Evolutionary conservation across 92 coral and sea anemone species (phyloP).

Genomic region (Paramuricea clavata): DNA sequence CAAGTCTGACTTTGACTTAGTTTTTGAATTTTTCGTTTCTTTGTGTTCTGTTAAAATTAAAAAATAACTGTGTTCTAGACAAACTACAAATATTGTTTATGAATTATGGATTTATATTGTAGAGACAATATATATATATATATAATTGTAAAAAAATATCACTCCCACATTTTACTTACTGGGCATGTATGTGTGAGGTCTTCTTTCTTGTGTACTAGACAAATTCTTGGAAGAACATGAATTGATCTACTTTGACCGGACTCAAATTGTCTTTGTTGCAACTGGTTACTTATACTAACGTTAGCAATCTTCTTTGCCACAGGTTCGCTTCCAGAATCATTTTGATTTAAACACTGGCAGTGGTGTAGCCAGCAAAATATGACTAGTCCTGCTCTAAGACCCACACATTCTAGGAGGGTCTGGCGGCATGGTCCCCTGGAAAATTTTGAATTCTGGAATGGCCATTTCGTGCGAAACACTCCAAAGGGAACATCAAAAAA

Average conservation of each 20-base stretch:
- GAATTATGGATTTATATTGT: not conserved
- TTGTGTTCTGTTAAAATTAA: not conserved
- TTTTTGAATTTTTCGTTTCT: conserved; percentile 31
- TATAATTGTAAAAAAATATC: not conserved
- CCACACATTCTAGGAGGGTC: too few relatives aligned
- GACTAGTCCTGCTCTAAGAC: too few relatives aligned
- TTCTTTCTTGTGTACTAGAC: conserved; percentile 2
- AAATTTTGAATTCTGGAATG: too few relatives aligned
- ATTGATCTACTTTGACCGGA: not conserved
- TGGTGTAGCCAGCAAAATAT: too few relatives aligned
- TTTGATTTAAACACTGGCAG: too few relatives aligned
- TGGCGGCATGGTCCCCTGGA: too few relatives aligned
- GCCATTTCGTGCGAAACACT: too few relatives aligned
- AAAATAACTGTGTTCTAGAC: not conserved
- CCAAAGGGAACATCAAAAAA: too few relatives aligned
- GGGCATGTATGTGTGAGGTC: conserved; percentile 20
- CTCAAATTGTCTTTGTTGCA: not conserved
- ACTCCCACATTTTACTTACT: not conserved
- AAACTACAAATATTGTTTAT: not conserved
- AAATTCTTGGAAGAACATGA: not conserved
- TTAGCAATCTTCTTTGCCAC: not conserved
- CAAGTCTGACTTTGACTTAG: conserved; percentile 24
- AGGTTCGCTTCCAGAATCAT: not conserved
- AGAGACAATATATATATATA: not conserved
- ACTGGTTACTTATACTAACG: not conserved